phyloP scores from a whole-genome alignment of 2,888 invertebrate species.

The Polyommatus icarus region DNA sequence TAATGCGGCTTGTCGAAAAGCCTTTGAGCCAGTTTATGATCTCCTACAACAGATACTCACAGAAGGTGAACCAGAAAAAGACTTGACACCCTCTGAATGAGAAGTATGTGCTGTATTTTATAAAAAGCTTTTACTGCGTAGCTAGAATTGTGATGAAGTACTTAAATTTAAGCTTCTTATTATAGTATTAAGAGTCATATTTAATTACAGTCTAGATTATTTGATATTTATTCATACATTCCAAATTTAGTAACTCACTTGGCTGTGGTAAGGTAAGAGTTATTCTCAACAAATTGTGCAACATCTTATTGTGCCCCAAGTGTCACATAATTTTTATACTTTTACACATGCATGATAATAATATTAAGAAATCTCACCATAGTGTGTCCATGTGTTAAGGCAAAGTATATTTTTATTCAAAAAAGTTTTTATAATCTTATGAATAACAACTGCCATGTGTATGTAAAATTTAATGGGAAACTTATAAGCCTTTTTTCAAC shows the following conservation, averaged over 20 bases:
- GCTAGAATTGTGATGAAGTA: slow-evolving; percentile 75
- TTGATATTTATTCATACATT: slow-evolving; percentile 65
- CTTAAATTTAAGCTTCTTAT: slow-evolving; percentile 74
- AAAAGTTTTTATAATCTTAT: not conserved
- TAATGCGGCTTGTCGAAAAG: slow-evolving; percentile 91
- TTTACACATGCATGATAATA: slow-evolving; percentile 8
- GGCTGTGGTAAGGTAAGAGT: slow-evolving; percentile 56
- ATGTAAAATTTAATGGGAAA: slow-evolving; percentile 10
- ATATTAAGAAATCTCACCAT: slow-evolving; percentile 11
- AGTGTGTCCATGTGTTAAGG: not conserved
- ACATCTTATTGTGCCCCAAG: not conserved
- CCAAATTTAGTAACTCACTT: slow-evolving; percentile 65
- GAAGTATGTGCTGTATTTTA: slow-evolving; percentile 46
- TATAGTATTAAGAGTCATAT: slow-evolving; percentile 59
- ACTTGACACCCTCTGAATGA: slow-evolving; percentile 86
- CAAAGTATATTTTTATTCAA: not conserved
- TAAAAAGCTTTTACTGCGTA: slow-evolving; percentile 56
- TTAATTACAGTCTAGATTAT: slow-evolving; percentile 47
- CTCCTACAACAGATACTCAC: slow-evolving; percentile 87
- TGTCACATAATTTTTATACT: not conserved
- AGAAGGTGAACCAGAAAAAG: slow-evolving; percentile 88
- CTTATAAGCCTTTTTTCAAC: not conserved
- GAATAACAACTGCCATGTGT: slow-evolving; percentile 22
- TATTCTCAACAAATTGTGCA: not conserved
- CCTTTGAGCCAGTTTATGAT: slow-evolving; percentile 92